A percentile compares a stretch with the other conserved stretches of the same genome.
Conservation (phyloP, 1,140 invertebrate genomes). For the Magallana gigas region DNA sequence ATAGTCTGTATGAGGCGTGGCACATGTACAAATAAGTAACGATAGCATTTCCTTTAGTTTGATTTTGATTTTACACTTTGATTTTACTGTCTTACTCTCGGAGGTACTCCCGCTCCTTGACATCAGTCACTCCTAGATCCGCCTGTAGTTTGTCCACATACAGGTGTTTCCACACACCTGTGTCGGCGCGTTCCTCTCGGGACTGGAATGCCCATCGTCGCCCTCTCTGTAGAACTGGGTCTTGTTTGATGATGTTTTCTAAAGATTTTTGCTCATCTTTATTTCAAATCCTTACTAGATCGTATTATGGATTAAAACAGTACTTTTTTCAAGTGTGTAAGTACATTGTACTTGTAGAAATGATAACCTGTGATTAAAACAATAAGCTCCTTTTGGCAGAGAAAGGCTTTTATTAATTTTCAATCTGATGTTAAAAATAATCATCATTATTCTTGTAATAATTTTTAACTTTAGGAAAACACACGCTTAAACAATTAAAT, state of each 20-base stretch:
- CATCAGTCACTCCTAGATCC: conserved; percentile 1
- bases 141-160: conserved; percentile 7
- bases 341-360: neutral
- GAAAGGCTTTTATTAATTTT: neutral
- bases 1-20: too few species aligned
- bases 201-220: conserved; percentile 38
- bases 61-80: too few species aligned
- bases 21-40: too few species aligned
- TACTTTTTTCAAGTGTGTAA: neutral
- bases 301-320: neutral
- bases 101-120: neutral
- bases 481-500: neutral
- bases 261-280: neutral
- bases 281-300: neutral
- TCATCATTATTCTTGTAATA: neutral
- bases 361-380: neutral
- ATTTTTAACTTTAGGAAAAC: neutral
- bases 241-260: conserved; percentile 39
- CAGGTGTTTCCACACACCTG: conserved; percentile 31
- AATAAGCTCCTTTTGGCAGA: neutral
- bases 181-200: conserved; percentile 20
- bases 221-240: conserved; percentile 21
- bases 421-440: too few species aligned
- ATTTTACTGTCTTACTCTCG: neutral
- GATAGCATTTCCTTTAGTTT: too few species aligned